Evolutionary conservation across 2,113 vertebrate genomes (phyloP), one percentile per base, ranked within the genome.

Genomic region (Syngnathoides biaculeatus): DNA sequence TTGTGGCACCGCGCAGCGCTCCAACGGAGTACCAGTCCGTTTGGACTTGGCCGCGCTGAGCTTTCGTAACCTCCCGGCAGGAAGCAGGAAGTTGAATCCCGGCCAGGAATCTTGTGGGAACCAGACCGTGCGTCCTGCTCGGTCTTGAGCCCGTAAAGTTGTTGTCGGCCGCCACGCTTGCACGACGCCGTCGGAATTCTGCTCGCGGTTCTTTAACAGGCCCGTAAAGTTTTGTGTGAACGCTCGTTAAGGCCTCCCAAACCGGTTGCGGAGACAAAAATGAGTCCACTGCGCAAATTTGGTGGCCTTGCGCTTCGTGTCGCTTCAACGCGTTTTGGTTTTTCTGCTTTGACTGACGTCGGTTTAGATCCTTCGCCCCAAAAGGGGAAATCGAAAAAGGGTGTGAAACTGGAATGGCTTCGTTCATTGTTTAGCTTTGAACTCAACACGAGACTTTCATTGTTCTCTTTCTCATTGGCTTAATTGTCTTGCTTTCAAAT

Each of bases 91-190:
- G 8, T 8, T 8, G 48, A 20, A 50, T 3, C 48, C 20, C 4
- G 20, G n/a, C 48, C 48, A 1, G 48, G 20, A 52, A 52, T 52
- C 48, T 22, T 22, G 20, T 9, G n/a, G n/a, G 20, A 52, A 11
- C 8, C 5, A 8, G 0, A 20, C 2, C 47, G 5, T 10, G 20
- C 20, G 0, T 63, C 70, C 72, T 0, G 71, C 13, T 0, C 57
- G 0, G 68, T 60, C 42, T 1, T 0, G 0, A 56, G 5, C 45
- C 63, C n/a, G 13, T 50, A 64, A 68, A 72, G 65, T 71, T 77
- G 70, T 73, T 77, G 64, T 12, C 26, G 2, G 15, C 39, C 7
- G 2, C 26, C 26, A 11, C 17, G 26, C 20, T 57, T 24, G 55
- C 14, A 30, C 5, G 26, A 6, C 26, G 55, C 26, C 55, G 24